Evolutionary conservation across 2,113 vertebrate species (phyloP).

Genomic region (Periophthalmodon schlosseri): DNA sequence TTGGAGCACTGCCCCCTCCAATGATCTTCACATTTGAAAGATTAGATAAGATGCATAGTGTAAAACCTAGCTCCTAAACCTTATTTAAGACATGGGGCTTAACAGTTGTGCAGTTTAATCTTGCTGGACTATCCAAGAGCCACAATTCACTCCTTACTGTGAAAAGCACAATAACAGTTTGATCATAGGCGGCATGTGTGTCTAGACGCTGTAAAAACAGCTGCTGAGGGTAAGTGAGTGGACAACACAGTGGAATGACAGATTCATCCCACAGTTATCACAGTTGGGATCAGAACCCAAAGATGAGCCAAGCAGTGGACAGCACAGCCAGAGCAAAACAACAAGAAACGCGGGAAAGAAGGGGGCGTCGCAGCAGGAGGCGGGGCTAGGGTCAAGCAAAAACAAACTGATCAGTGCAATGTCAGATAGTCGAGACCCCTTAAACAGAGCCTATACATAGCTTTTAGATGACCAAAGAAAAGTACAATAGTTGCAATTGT

Average conservation of each 20-base stretch:
- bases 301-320: conserved; percentile 22
- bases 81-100: conserved; percentile 13
- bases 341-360: conserved; percentile 25
- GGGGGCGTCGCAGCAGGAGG: background rate
- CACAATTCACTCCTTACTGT: conserved; percentile 51
- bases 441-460: conserved; percentile 11
- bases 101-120: conserved; percentile 31
- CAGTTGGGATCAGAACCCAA: conserved; percentile 57
- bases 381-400: conserved; percentile 26
- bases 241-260: conserved; percentile 50
- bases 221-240: conserved; percentile 42
- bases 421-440: conserved; percentile 9
- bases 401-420: conserved; percentile 21
- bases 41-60: background rate
- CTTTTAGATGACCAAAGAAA: background rate
- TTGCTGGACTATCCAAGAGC: conserved; percentile 26
- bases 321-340: conserved; percentile 29
- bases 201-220: conserved; percentile 78
- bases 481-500: background rate
- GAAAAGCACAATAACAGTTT: conserved; percentile 50
- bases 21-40: background rate
- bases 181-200: conserved; percentile 61
- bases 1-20: background rate
- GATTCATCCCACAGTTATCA: conserved; percentile 62
- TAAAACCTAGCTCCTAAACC: conserved; percentile 8